Percentiles rank a stretch among this genome's conserved stretches.
phyloP scores from a whole-genome alignment of 1,140 invertebrate genomes.

The Hylaeus anthracinus region DNA sequence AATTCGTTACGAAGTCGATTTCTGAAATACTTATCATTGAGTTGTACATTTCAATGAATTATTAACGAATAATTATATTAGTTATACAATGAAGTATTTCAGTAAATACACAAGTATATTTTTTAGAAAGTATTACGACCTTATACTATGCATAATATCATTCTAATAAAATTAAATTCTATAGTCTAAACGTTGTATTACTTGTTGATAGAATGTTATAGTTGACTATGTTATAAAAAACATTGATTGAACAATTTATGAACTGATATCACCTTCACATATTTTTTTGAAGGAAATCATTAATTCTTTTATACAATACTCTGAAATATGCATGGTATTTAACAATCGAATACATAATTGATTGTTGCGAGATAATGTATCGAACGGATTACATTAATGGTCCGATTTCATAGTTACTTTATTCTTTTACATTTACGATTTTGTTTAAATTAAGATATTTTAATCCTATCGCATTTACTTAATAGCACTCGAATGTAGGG shows the following conservation, averaged over 20 bases:
- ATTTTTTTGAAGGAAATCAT: slow-evolving; percentile 1
- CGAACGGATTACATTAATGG: neutral
- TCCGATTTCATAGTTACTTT: neutral
- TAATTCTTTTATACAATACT: neutral
- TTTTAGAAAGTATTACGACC: slow-evolving; percentile 40
- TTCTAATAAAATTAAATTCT: slow-evolving; percentile 34
- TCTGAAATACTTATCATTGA: slow-evolving; percentile 10
- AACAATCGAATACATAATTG: neutral
- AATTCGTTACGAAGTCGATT: slow-evolving; percentile 8
- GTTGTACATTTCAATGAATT: slow-evolving; percentile 2
- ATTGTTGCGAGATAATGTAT: neutral
- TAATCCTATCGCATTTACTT: slow-evolving; percentile 15
- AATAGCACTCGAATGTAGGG: neutral
- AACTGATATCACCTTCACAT: neutral
- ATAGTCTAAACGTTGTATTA: slow-evolving; percentile 14
- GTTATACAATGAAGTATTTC: slow-evolving; percentile 37
- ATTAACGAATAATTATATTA: slow-evolving; percentile 22
- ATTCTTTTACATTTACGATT: neutral
- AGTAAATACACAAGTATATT: slow-evolving; percentile 36
- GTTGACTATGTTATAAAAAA: slow-evolving; percentile 7
- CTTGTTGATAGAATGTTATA: slow-evolving; percentile 15
- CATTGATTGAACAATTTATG: slow-evolving; percentile 23
- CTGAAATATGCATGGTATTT: neutral
- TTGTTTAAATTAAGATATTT: slow-evolving; percentile 1
- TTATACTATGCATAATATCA: slow-evolving; percentile 29